phyloP scores from a whole-genome alignment of 2,888 invertebrate genomes.

The Tipula lateralis region DNA sequence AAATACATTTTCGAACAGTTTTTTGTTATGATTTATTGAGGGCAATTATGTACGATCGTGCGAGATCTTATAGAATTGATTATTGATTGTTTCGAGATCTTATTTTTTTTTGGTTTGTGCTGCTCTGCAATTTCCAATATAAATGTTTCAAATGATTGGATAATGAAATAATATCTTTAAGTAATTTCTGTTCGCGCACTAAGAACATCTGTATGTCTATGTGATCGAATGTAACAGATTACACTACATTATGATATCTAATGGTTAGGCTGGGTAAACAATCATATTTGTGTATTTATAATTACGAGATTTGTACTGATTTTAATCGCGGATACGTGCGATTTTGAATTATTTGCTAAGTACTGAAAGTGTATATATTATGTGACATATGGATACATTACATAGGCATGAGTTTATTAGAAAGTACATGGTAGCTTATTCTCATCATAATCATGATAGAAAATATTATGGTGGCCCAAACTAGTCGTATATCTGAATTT shows the following conservation, averaged over 20 bases:
- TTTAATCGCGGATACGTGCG: no score
- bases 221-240: not conserved
- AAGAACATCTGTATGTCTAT: not conserved
- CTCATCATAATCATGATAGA: no score
- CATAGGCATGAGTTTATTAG: no score
- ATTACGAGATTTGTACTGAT: no score
- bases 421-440: no score
- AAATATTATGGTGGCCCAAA: no score
- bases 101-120: not conserved
- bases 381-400: no score
- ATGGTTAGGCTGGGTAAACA: not conserved
- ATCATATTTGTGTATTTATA: no score
- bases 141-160: not conserved
- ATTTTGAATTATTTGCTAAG: no score
- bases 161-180: not conserved
- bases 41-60: conserved; percentile 19
- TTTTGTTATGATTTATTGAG: conserved; percentile 24
- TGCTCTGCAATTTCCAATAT: not conserved
- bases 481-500: no score
- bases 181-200: not conserved
- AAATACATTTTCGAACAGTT: not conserved
- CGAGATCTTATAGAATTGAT: conserved; percentile 19
- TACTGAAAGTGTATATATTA: no score
- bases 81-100: not conserved
- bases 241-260: not conserved